Evolutionary conservation across 2,797 vertebrate species (phyloP), one percentile per base, ranked within the genome.

Genomic region (Sylvilagus floridanus): DNA sequence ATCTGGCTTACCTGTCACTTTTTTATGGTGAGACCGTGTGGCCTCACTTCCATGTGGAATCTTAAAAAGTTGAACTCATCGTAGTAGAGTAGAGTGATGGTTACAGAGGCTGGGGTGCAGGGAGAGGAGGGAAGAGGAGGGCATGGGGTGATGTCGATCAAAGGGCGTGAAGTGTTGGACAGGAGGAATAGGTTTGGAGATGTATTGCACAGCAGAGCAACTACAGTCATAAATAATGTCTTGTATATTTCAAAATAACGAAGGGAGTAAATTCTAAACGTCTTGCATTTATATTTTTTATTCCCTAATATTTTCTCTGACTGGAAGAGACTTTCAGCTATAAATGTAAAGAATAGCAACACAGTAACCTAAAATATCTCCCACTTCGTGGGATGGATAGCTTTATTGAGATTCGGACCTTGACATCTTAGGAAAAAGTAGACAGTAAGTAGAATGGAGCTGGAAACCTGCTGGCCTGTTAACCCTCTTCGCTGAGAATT

Each of bases 281-380:
- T 32, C 79, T 84, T 71, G 24, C 65, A 12, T 63, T 69, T 65
- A 22, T 76, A 26, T 82, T 28, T 90, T 72, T 90, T 91, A 62
- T 83, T 76, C 30, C 60, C 73, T 89, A 91, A 47, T 84, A 71
- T 88, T 89, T 92, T 72, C 57, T 87, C 54, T 75, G 72, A 76
- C 54, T 52, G 5, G 35, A 57, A 84, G 57, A 83, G 24, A 88
- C 30, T 3, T 35, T 90, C 68, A 57, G 52, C 47, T 85, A 24
- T 75, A 92, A 57, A 92, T 78, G 14, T 65, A 13, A 93, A 84
- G 85, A 96, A 75, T 37, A 73, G 8, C 2, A 90, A 87, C 62
- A 72, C 12, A 50, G 13, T 90, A 42, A 73, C 47, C 63, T 87
- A 60, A 83, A 81, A 57, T 88, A 35, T 42, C 35, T 72, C 52